Evolutionary conservation across 2,113 vertebrate species (phyloP), one percentile per base, ranked within the genome.

Genomic region (Theristicus caerulescens): DNA sequence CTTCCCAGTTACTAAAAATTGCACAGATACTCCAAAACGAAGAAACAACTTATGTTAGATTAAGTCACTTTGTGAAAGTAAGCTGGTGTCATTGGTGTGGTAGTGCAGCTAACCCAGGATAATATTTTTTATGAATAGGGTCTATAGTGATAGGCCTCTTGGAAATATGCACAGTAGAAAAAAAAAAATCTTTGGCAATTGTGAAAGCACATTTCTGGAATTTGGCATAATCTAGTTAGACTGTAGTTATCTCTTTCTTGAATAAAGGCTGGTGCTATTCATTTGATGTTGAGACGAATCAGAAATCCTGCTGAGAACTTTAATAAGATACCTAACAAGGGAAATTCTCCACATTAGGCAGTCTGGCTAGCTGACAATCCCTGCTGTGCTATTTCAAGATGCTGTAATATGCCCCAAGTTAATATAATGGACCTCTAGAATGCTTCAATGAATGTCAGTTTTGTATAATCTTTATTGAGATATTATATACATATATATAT

Each of bases 321-420:
- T 96, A 97, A 97, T 96, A 95, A 97, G 90, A 91, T 95, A 87
- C 77, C 92, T 94, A 97, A 92, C 85, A 96, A 89, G 96, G 85
- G 88, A 97, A 96, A 94, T 91, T 87, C 72, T 96, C 78, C 73
- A 69, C 88, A 77, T 97, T 92, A 97, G 88, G 83, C 90, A 93
- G 58, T 81, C 73, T 96, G 96, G 95, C 91, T 93, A 85, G 65
- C 46, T 95, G 91, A 93, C 95, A 95, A 86, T 92, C 82, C 89
- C 92, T 89, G 85, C 93, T 95, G 81, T 93, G 82, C 58, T 89
- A 61, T 94, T 95, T 93, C 82, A 91, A 93, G 89, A 90, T 82
- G 77, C 61, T 95, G 57, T 95, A 95, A 96, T 89, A 86, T 58
- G 54, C 36, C 52, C 70, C 65, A 76, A 86, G 80, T 83, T 94